phyloP scores from a whole-genome alignment of 2,797 vertebrate genomes.

The Vespertilio murinus region DNA sequence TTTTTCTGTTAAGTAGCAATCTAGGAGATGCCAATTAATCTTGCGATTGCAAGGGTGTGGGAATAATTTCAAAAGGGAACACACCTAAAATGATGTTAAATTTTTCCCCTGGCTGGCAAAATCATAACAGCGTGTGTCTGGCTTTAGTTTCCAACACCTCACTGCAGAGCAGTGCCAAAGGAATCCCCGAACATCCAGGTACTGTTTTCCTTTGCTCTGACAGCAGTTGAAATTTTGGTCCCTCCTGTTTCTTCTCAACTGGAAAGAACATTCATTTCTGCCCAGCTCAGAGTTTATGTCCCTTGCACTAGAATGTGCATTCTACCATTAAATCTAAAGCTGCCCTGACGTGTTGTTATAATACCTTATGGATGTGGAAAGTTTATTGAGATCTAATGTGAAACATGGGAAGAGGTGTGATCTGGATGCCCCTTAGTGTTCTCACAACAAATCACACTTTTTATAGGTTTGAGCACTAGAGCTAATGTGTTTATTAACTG shows the following conservation, averaged over 20 bases:
- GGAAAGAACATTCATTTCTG: conserved; percentile 46
- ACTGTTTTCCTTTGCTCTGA: conserved; percentile 71
- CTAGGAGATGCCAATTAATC: background rate
- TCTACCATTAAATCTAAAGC: conserved; percentile 68
- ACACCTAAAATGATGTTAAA: conserved; percentile 44
- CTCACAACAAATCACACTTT: background rate
- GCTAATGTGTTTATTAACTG: background rate
- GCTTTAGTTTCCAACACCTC: conserved; percentile 33
- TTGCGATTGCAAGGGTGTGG: background rate
- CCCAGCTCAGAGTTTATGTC: conserved; percentile 61
- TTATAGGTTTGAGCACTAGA: background rate
- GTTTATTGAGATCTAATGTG: background rate
- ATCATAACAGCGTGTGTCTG: conserved; percentile 6
- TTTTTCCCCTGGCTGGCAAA: conserved; percentile 41
- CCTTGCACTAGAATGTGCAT: conserved; percentile 36
- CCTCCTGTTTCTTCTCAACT: conserved; percentile 74
- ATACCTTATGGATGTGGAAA: conserved; percentile 51
- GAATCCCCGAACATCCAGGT: conserved; percentile 71
- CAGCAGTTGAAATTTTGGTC: conserved; percentile 41
- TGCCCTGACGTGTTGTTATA: conserved; percentile 20
- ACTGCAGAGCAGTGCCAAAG: conserved; percentile 54
- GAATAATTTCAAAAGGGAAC: conserved; percentile 40
- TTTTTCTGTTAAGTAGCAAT: background rate
- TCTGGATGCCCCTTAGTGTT: background rate
- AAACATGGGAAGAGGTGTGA: background rate